Evolutionary conservation across 1,140 invertebrate species (phyloP).

Genomic region (Hirudo medicinalis): DNA sequence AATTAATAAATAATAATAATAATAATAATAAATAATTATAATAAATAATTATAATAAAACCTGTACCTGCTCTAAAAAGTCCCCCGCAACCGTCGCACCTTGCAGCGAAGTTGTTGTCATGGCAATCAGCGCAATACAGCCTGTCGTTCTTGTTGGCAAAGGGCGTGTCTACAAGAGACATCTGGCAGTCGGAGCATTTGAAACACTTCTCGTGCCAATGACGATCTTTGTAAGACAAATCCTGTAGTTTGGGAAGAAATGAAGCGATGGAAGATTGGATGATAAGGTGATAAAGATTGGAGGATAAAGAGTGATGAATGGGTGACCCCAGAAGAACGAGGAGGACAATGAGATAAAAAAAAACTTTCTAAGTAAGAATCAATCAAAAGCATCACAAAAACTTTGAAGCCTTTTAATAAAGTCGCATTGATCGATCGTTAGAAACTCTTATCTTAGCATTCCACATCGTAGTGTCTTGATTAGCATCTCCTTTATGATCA

Average conservation of each 20-base stretch:
- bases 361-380: too few species aligned
- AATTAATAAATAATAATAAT: too few species aligned
- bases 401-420: too few species aligned
- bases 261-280: neutral
- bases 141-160: slow-evolving; percentile 87
- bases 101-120: slow-evolving; percentile 94
- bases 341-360: neutral
- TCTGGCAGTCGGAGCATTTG: slow-evolving; percentile 90
- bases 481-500: too few species aligned
- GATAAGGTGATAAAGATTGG: too few species aligned
- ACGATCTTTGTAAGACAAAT: slow-evolving; percentile 93
- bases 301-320: slow-evolving; percentile 12
- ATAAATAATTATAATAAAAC: too few species aligned
- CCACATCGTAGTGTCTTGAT: too few species aligned
- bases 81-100: slow-evolving; percentile 95
- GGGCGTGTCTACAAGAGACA: slow-evolving; percentile 95
- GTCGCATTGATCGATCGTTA: too few species aligned
- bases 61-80: slow-evolving; percentile 86
- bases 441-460: too few species aligned
- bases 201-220: slow-evolving; percentile 98
- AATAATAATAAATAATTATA: too few species aligned
- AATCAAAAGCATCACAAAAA: too few species aligned
- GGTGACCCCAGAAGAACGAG: neutral
- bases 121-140: slow-evolving; percentile 98
- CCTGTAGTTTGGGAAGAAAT: slow-evolving; percentile 50